A percentile compares a stretch with the other conserved stretches of the same genome.
phyloP scores from a whole-genome alignment of 1,140 invertebrate genomes.

The Lamellibrachia luymesi region DNA sequence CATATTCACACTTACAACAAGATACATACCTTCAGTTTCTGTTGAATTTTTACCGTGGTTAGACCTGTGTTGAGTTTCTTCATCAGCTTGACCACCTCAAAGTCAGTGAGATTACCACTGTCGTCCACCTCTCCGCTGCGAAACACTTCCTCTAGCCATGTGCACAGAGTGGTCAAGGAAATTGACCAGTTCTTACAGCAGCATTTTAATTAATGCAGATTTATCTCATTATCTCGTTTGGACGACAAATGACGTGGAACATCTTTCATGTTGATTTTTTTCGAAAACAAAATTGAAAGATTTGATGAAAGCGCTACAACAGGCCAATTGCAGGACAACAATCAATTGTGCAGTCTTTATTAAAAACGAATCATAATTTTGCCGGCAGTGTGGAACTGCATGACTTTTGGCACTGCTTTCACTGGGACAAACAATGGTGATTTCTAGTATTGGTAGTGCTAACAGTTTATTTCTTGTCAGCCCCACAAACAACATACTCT shows the following conservation, averaged over 20 bases:
- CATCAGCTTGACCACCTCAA: slow-evolving; percentile 61
- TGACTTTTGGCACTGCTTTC: too few species aligned
- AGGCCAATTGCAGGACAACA: too few species aligned
- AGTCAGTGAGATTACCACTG: slow-evolving; percentile 60
- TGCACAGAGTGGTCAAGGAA: slow-evolving; percentile 6
- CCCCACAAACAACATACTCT: neutral
- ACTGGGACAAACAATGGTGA: neutral
- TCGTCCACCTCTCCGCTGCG: slow-evolving; percentile 58
- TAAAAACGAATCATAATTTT: too few species aligned
- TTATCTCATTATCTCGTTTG: too few species aligned
- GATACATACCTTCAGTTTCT: slow-evolving; percentile 60
- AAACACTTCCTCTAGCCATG: slow-evolving; percentile 64
- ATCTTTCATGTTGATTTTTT: too few species aligned
- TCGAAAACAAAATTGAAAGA: too few species aligned
- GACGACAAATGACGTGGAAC: too few species aligned
- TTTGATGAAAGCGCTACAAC: too few species aligned
- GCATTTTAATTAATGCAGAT: neutral
- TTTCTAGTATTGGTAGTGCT: neutral
- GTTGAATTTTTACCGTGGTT: slow-evolving; percentile 58
- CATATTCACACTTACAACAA: neutral
- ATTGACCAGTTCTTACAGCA: neutral
- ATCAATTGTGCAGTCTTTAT: too few species aligned
- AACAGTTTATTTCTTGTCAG: neutral
- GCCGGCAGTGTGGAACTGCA: too few species aligned
- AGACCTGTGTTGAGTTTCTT: slow-evolving; percentile 61